A percentile compares a stretch with the other conserved stretches of the same genome.
Conservation (phyloP, 2,888 invertebrate genomes). For the Pterostichus niger region DNA sequence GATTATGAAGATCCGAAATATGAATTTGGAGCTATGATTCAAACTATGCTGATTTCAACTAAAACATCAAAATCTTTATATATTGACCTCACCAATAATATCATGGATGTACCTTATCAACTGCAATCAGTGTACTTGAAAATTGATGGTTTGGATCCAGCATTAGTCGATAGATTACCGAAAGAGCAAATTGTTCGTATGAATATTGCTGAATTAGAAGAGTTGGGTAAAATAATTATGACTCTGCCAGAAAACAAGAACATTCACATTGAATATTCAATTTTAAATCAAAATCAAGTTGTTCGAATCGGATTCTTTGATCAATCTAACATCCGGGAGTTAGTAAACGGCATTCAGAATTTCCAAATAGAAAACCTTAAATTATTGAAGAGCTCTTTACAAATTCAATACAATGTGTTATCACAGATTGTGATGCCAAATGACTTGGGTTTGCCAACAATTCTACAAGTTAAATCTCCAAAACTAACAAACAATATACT, state of each 20-base stretch:
- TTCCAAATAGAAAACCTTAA: constrained; percentile 61
- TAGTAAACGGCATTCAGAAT: constrained; percentile 60
- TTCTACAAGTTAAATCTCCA: constrained; percentile 73
- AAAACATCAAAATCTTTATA: constrained; percentile 68
- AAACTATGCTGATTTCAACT: constrained; percentile 70
- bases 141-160: constrained; percentile 69
- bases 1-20: constrained; percentile 76
- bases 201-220: constrained; percentile 67
- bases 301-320: constrained; percentile 68
- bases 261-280: constrained; percentile 68
- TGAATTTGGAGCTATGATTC: constrained; percentile 75
- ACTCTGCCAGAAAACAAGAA: constrained; percentile 68
- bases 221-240: constrained; percentile 66
- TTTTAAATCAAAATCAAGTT: constrained; percentile 68
- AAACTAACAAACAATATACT: constrained; percentile 69
- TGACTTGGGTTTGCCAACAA: constrained; percentile 75
- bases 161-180: constrained; percentile 68
- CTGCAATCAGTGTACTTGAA: constrained; percentile 67
- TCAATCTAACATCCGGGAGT: constrained; percentile 68
- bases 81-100: constrained; percentile 67
- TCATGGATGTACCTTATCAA: constrained; percentile 68
- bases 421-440: constrained; percentile 72
- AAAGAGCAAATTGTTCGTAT: constrained; percentile 65
- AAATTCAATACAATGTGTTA: constrained; percentile 69
- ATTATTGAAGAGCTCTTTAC: constrained; percentile 67